Evolutionary conservation across 2,888 invertebrate genomes (phyloP), one percentile per base, ranked within the genome.

Genomic region (Syritta pipiens): DNA sequence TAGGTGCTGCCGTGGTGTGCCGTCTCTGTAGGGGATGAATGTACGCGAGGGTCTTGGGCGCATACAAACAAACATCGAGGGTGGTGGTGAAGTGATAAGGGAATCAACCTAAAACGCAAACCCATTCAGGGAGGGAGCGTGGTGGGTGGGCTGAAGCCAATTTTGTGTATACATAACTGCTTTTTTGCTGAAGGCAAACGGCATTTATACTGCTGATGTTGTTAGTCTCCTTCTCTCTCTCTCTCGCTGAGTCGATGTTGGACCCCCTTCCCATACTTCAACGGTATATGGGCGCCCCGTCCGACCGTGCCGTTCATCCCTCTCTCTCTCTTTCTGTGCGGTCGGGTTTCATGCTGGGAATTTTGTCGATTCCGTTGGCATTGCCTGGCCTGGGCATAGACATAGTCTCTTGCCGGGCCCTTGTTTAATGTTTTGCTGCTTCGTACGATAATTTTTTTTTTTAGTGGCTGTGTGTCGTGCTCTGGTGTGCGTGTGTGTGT

Each of bases 361-460:
- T 77, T 77, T 77, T 48, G 59, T 48, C 59, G 57, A 59, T 63
- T 72, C 65, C 63, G 62, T 74, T 72, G 62, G 67, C 72, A 57
- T 71, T 67, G 71, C 44, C 49, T 71, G 62, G 71, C 81, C 63
- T 67, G 68, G 71, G 81, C 74, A 83, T 74, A 82, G 74, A 72
- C 69, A 57, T 76, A 83, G 82, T 83, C 83, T 83, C 83, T 74
- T 79, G 72, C 35, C 14, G 49, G 81, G 83, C 82, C 82, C 74
- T 79, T 44, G 74, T 71, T 82, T 71, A 76, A 62, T 75, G 51
- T 59, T 76, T 82, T 76, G 82, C 71, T 82, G 76, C 57, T 81
- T 81, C 49, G 81, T 71, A 59, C 60, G 62, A 77, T 65, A 59
- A 65, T 60, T 72, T 37, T 76, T 65, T 53, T 32, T 57, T 77